Conservation (phyloP, 2,797 vertebrate species). For the Pyrocephalus nanus region DNA sequence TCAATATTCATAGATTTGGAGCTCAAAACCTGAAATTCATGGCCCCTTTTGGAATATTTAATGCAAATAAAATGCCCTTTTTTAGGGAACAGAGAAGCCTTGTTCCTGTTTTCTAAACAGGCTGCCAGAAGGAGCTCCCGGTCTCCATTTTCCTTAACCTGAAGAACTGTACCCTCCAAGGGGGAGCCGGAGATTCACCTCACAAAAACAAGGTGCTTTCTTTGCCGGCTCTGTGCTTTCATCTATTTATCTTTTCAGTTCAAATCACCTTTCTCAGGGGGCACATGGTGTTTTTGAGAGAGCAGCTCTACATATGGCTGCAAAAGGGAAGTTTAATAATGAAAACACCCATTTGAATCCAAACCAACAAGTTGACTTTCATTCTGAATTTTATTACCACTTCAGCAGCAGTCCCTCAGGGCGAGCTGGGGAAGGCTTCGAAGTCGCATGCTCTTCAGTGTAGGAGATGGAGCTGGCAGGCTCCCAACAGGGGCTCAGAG, state of each 20-base stretch:
- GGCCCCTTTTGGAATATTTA: background rate
- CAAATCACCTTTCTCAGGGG: background rate
- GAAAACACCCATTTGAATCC: background rate
- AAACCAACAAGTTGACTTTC: conserved; percentile 41
- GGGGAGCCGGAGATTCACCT: background rate
- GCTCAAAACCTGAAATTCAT: background rate
- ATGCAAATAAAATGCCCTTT: background rate
- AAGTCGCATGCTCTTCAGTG: conserved; percentile 26
- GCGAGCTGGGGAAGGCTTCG: background rate
- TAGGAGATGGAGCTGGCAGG: background rate
- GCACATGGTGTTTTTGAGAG: background rate
- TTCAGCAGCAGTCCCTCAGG: conserved; percentile 49
- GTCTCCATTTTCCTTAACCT: background rate
- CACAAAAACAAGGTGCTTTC: background rate
- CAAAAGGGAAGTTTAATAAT: conserved; percentile 14
- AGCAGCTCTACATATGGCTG: conserved; percentile 13
- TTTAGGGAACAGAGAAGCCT: background rate
- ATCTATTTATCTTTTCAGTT: background rate
- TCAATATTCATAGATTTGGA: background rate
- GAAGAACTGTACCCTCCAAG: background rate
- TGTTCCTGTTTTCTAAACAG: background rate
- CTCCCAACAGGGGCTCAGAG: background rate
- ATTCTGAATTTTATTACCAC: conserved; percentile 44
- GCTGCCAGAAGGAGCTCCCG: background rate
- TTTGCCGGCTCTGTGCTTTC: background rate